These are phyloP conservation scores for Champsocephalus esox DNA, from an alignment of 2,797 vertebrate genomes.

Conservation along the genomic window DNA sequence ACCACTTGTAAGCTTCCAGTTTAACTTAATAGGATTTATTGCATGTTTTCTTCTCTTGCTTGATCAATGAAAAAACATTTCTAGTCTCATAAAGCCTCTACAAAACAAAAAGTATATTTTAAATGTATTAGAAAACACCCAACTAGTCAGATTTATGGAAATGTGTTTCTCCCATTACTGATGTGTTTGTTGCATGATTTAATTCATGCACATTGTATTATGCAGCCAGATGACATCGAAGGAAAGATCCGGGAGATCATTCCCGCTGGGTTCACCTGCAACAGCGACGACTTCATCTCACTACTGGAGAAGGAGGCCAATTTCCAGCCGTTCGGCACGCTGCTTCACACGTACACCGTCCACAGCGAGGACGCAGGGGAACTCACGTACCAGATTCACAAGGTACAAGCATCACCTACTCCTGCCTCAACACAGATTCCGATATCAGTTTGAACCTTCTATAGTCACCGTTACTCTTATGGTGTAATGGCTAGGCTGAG, in stretches of 20 bases:
- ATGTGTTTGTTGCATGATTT: neutral
- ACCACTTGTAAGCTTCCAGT: slow-evolving; percentile 72
- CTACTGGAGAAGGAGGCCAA: slow-evolving; percentile 96
- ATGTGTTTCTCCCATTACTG: neutral
- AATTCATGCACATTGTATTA: slow-evolving; percentile 16
- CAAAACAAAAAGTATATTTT: neutral
- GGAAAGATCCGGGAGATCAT: slow-evolving; percentile 94
- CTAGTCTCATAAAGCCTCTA: neutral
- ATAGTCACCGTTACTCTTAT: neutral
- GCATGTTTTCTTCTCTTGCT: slow-evolving; percentile 11
- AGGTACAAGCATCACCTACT: slow-evolving; percentile 81
- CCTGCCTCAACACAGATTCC: neutral
- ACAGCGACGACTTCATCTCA: slow-evolving; percentile 94
- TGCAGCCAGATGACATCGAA: slow-evolving; percentile 93
- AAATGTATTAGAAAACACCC: neutral
- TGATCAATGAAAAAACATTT: slow-evolving; percentile 40
- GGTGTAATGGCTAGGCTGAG: neutral
- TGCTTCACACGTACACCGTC: slow-evolving; percentile 92
- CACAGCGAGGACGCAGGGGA: slow-evolving; percentile 93
- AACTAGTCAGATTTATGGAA: neutral
- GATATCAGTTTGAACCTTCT: neutral
- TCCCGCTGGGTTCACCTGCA: slow-evolving; percentile 93
- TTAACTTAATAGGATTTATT: slow-evolving; percentile 53
- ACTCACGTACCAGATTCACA: slow-evolving; percentile 94
- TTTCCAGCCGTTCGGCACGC: slow-evolving; percentile 94